Evolutionary conservation across 2,888 invertebrate genomes (phyloP).

Genomic region (Drosophila mercatorum): DNA sequence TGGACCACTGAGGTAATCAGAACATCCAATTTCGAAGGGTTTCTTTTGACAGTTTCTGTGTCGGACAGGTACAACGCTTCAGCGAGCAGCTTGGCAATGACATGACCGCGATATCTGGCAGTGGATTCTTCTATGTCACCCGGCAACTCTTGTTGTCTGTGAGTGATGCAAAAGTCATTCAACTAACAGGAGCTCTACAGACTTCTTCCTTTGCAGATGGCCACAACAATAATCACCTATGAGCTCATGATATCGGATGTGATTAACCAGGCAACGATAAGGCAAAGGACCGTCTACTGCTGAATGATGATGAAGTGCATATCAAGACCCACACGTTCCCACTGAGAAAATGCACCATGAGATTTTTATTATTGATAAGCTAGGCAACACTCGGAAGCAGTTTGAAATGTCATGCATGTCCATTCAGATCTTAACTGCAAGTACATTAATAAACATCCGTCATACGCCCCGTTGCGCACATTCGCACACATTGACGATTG

Average conservation of each 20-base stretch:
- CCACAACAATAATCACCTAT: constrained; percentile 88
- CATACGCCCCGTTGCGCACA: constrained; percentile 31
- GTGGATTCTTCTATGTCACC: constrained; percentile 82
- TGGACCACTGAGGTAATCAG: constrained; percentile 85
- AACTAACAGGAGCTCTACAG: too few relatives aligned
- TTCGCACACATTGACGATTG: constrained; percentile 20
- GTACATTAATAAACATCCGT: constrained; percentile 37
- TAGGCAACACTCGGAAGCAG: constrained; percentile 16
- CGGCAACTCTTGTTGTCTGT: constrained; percentile 81
- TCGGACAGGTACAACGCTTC: constrained; percentile 75
- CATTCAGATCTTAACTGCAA: constrained; percentile 48
- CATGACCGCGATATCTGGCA: constrained; percentile 80
- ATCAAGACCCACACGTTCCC: too few relatives aligned
- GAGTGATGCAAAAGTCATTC: constrained; percentile 13
- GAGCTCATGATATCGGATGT: constrained; percentile 87
- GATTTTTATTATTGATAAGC: constrained; percentile 14
- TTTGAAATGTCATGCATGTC: constrained; percentile 50
- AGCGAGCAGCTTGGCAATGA: constrained; percentile 80
- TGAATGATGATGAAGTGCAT: background rate
- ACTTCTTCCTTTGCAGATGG: constrained; percentile 83
- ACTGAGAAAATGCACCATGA: constrained; percentile 54
- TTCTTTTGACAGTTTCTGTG: background rate
- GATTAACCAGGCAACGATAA: constrained; percentile 74
- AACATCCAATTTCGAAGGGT: background rate
- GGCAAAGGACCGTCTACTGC: constrained; percentile 76